Base-by-base conservation (phyloP, 2,888 invertebrate genomes). In the Theodoxus fluviatilis region DNA sequence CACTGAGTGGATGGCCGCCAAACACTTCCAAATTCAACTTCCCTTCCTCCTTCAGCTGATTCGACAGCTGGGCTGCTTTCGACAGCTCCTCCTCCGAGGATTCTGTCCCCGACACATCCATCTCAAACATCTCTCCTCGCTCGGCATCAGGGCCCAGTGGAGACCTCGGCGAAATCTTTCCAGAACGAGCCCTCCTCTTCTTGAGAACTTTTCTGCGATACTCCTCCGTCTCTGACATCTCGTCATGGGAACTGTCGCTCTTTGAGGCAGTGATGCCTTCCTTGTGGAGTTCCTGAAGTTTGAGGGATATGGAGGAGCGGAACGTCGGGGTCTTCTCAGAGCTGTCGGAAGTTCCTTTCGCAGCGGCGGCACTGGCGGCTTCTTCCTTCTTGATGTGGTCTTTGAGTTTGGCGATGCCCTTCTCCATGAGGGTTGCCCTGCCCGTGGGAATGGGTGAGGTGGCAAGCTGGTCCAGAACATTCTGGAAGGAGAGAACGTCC, bases 1-100 rank as follows among this genome's bases (percentile, higher is more conserved):
- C 97, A 84, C 96, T 96, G 88, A 94, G 96, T 89, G 96, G 96
- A 85, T n/a, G n/a, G n/a, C n/a, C n/a, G n/a, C n/a, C n/a, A n/a
- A n/a, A n/a, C n/a, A n/a, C n/a, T n/a, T n/a, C n/a, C n/a, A n/a
- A n/a, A n/a, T n/a, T n/a, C n/a, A n/a, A n/a, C n/a, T n/a, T n/a
- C n/a, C n/a, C n/a, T n/a, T n/a, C n/a, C n/a, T n/a, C n/a, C n/a
- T n/a, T n/a, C n/a, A n/a, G n/a, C n/a, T n/a, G n/a, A n/a, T n/a
- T n/a, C n/a, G n/a, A n/a, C n/a, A n/a, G n/a, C n/a, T n/a, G n/a
- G n/a, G n/a, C n/a, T n/a, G n/a, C n/a, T n/a, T n/a, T n/a, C n/a
- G n/a, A n/a, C n/a, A n/a, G n/a, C n/a, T 85, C 81, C 67, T 83
- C 82, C n/a, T 80, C 78, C 12, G 83, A 81, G 2, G 79, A 75